Conservation (phyloP, 2,113 vertebrate genomes). For the Arvicanthis niloticus region DNA sequence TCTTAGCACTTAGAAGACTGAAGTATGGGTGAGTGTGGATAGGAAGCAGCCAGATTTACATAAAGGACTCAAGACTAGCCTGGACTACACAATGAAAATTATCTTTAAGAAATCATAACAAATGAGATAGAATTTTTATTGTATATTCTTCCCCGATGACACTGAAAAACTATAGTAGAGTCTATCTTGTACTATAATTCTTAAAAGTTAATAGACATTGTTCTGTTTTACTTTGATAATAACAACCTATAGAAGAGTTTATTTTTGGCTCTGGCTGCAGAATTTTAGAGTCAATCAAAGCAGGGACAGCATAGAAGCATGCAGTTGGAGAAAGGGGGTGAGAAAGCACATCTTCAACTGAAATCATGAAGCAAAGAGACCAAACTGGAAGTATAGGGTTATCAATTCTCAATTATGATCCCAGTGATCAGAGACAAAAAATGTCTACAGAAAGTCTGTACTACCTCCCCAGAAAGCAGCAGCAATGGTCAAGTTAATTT, state of each 20-base stretch:
- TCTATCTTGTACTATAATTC: not conserved
- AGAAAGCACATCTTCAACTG: not conserved
- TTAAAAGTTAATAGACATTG: not conserved
- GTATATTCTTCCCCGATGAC: not conserved
- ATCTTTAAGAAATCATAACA: not conserved
- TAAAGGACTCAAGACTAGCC: not conserved
- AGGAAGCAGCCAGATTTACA: not conserved
- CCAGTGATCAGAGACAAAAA: not conserved
- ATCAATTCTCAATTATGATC: not conserved
- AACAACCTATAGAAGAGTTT: not conserved
- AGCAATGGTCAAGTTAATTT: not conserved
- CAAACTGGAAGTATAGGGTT: not conserved
- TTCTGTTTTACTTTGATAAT: not conserved
- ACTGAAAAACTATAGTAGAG: not conserved
- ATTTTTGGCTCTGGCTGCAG: not conserved
- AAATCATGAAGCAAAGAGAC: not conserved
- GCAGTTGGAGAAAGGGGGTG: not conserved
- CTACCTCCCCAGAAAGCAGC: not conserved
- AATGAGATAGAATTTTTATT: not conserved
- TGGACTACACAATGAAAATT: not conserved
- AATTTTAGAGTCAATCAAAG: not conserved
- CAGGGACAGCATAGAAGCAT: not conserved
- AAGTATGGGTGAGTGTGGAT: not conserved
- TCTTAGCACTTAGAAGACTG: not conserved
- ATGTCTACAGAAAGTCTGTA: not conserved